Base-by-base conservation (phyloP, 2,797 vertebrate species). In the Gadopsis bispinosus region DNA sequence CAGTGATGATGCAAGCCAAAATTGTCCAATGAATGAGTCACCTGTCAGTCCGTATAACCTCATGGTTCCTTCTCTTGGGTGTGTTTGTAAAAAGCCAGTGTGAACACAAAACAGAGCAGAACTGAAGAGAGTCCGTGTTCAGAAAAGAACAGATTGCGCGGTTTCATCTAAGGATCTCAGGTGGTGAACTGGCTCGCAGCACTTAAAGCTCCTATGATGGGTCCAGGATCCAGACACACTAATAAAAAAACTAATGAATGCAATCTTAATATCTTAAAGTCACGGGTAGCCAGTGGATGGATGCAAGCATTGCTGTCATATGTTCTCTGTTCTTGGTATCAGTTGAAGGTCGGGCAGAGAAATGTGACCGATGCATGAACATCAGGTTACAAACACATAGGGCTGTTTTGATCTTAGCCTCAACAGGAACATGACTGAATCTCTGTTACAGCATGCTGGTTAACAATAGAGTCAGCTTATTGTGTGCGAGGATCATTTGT, bases 401-500 rank as follows among this genome's bases (percentile, higher is more conserved):
- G 31, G 64, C 51, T 51, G 45, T 73, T 59, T n/a, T 53, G 12
- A 69, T 47, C 3, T 43, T 11, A 10, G 54, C 29, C 35, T 81
- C 16, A n/a, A 70, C 35, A 58, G 59, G 60, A 48, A 37, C 10
- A 39, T 16, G 13, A 11, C 48, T 55, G 53, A 22, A 47, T 62
- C 33, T 55, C n/a, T 45, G 69, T 20, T 51, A 3, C 9, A 29
- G 6, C n/a, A 22, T 4, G 13, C 29, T 13, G 39, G 26, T 67
- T 22, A 33, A 35, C 50, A 72, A 47, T 22, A 50, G 61, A 61
- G 22, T 76, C 45, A 8, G n/a, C 69, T 69, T 51, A 51, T 35
- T 67, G 70, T 59, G 54, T 73, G 59, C 31, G 62, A 51, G 43
- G 48, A 66, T 64, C 22, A 35, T 45, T 66, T 78, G 69, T 56